Conservation (phyloP, 2,113 vertebrate genomes). For the Heterocephalus glaber region DNA sequence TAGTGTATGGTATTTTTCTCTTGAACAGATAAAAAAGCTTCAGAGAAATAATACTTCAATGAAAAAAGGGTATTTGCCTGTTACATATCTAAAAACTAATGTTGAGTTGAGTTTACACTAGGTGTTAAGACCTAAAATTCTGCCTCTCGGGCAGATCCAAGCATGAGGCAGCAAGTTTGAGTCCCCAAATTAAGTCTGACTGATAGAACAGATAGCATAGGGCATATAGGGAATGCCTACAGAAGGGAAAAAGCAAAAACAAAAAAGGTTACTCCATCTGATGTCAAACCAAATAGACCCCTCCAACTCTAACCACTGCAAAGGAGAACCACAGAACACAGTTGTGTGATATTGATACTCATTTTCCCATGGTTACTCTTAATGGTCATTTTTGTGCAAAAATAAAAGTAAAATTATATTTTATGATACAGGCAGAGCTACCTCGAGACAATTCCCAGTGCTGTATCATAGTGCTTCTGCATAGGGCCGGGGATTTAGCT, state of each 20-base stretch:
- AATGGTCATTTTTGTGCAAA: slow-evolving; percentile 25
- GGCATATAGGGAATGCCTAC: neutral
- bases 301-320: neutral
- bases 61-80: slow-evolving; percentile 31
- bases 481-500: too few species aligned
- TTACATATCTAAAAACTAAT: slow-evolving; percentile 21
- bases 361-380: neutral
- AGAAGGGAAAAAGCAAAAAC: slow-evolving; percentile 5
- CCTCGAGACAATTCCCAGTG: neutral
- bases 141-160: neutral
- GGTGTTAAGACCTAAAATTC: slow-evolving; percentile 43
- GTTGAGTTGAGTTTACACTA: neutral
- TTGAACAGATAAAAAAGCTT: slow-evolving; percentile 29
- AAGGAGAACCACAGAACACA: slow-evolving; percentile 14
- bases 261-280: neutral
- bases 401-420: neutral
- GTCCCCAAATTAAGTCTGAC: neutral
- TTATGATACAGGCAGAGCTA: neutral
- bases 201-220: neutral
- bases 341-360: neutral
- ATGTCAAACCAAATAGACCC: slow-evolving; percentile 41
- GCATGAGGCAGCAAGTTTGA: neutral
- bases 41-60: slow-evolving; percentile 28
- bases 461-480: neutral
- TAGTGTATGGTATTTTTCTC: slow-evolving; percentile 36